These are phyloP conservation scores for Gadopsis bispinosus DNA, from an alignment of 2,797 vertebrate species.

Conservation along the genomic window DNA sequence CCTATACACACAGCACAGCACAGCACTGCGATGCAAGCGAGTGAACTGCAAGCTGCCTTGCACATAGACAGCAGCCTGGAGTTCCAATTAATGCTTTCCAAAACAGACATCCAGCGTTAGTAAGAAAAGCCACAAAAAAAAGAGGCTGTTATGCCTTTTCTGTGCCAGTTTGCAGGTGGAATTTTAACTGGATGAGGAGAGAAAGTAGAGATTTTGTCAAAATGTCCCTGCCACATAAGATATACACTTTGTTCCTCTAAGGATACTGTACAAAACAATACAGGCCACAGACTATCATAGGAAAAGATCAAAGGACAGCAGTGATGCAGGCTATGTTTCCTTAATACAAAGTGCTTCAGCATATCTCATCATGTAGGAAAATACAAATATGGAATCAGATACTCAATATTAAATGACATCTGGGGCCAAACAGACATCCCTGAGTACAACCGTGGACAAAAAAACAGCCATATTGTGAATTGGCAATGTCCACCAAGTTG, in stretches of 20 bases:
- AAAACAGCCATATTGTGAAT: constrained; percentile 14
- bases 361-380: background rate
- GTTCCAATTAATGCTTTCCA: constrained; percentile 22
- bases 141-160: background rate
- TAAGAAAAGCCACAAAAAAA: background rate
- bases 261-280: background rate
- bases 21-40: background rate
- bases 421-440: background rate
- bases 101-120: background rate
- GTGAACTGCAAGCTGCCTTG: constrained; percentile 11
- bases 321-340: background rate
- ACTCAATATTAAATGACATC: background rate
- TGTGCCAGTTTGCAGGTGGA: background rate
- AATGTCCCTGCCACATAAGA: constrained; percentile 1
- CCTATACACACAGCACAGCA: background rate
- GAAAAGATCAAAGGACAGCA: constrained; percentile 13
- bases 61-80: constrained; percentile 15
- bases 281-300: background rate
- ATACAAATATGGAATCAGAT: constrained; percentile 9
- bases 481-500: constrained; percentile 22
- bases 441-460: constrained; percentile 11
- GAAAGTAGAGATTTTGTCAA: constrained; percentile 11
- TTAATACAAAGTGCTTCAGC: constrained; percentile 11
- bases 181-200: constrained; percentile 11
- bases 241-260: background rate